These are phyloP conservation scores for Porites lutea DNA, from an alignment of 64 coral and sea anemone species.

Conservation along the genomic window DNA sequence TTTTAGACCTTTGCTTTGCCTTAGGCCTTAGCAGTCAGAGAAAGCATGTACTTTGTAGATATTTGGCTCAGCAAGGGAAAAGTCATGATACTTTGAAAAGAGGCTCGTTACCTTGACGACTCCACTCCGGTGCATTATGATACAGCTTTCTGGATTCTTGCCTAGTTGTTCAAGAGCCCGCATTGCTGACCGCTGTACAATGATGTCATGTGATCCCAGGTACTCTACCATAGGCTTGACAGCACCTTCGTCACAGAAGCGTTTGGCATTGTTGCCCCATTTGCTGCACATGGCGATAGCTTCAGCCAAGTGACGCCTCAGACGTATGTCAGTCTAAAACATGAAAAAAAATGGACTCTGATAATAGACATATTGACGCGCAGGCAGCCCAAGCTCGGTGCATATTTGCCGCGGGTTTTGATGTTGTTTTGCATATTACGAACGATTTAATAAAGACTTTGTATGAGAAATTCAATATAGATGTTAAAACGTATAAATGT, in stretches of 20 bases:
- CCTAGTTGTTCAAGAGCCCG: constrained; percentile 78
- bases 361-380: background rate
- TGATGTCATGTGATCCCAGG: constrained; percentile 66
- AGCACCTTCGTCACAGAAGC: constrained; percentile 76
- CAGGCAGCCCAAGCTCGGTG: too few species aligned
- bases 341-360: background rate
- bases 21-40: too few species aligned
- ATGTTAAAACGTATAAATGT: too few species aligned
- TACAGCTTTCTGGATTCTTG: constrained; percentile 74
- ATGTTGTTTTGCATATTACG: too few species aligned
- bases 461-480: too few species aligned
- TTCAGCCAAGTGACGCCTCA: constrained; percentile 79
- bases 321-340: constrained; percentile 59
- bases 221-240: constrained; percentile 85
- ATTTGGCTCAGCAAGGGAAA: too few species aligned
- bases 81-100: background rate
- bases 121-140: constrained; percentile 84
- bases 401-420: too few species aligned
- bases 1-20: too few species aligned
- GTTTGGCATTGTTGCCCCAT: constrained; percentile 79
- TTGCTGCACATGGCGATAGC: constrained; percentile 84
- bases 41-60: too few species aligned
- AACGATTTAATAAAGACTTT: too few species aligned
- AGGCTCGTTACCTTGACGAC: constrained; percentile 74
- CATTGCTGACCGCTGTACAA: constrained; percentile 81